phyloP scores from a whole-genome alignment of 2,113 vertebrate species.

The Platichthys stellatus region DNA sequence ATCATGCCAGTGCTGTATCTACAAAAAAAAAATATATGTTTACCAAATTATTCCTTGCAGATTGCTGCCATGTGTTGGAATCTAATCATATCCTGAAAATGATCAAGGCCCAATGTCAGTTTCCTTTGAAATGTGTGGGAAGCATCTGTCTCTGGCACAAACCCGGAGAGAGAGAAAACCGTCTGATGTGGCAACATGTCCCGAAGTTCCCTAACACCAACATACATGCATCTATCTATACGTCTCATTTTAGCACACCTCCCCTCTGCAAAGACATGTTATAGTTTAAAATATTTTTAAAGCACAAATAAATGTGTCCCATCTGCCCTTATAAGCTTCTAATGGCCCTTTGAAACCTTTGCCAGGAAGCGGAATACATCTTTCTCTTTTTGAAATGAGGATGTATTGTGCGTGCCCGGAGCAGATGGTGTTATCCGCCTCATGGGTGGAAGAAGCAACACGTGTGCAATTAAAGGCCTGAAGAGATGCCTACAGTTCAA shows the following conservation, averaged over 20 bases:
- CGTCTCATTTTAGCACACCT: neutral
- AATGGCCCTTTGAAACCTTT: conserved; percentile 65
- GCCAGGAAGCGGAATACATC: conserved; percentile 64
- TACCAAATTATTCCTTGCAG: conserved; percentile 9
- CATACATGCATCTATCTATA: neutral
- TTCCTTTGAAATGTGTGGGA: conserved; percentile 77
- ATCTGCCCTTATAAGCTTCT: conserved; percentile 30
- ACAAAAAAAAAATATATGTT: conserved; percentile 21
- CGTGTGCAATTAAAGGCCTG: conserved; percentile 78
- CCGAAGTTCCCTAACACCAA: neutral
- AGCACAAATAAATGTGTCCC: neutral
- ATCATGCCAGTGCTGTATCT: neutral
- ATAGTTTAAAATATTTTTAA: conserved; percentile 4
- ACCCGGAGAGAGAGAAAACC: conserved; percentile 60
- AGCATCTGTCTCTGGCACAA: conserved; percentile 77
- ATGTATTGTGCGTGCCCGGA: conserved; percentile 64
- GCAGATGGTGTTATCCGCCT: conserved; percentile 78
- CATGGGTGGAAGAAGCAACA: conserved; percentile 65
- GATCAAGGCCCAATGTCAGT: conserved; percentile 75
- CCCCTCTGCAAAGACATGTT: neutral
- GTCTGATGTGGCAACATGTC: conserved; percentile 32
- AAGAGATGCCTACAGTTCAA: conserved; percentile 56
- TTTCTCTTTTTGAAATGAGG: conserved; percentile 69
- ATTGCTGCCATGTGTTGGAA: conserved; percentile 65
- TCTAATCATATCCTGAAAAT: conserved; percentile 74